Conservation (phyloP, 2,888 invertebrate species). For the Protula sp. region DNA sequence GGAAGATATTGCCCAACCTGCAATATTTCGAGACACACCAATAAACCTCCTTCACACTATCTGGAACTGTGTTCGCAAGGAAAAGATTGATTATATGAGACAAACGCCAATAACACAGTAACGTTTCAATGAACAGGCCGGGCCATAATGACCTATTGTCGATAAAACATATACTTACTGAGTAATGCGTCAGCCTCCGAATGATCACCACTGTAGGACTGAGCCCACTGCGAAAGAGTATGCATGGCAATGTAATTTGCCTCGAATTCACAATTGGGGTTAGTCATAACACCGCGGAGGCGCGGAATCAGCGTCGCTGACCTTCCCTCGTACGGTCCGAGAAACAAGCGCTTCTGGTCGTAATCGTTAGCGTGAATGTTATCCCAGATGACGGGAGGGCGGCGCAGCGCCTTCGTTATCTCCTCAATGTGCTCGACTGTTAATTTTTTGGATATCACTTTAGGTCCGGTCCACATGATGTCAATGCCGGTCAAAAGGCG, state of each 20-base stretch:
- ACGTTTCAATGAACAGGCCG: no score
- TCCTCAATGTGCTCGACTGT: slow-evolving; percentile 85
- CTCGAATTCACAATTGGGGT: slow-evolving; percentile 98
- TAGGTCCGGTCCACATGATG: slow-evolving; percentile 93
- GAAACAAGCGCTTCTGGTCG: slow-evolving; percentile 90
- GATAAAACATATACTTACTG: no score
- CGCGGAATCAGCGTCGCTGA: slow-evolving; percentile 66
- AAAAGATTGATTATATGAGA: no score
- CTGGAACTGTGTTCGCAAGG: no score
- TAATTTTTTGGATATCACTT: slow-evolving; percentile 84
- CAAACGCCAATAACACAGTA: no score
- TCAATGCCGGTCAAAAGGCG: slow-evolving; percentile 79
- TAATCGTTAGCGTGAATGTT: slow-evolving; percentile 99
- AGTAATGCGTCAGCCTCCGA: no score
- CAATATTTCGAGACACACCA: no score
- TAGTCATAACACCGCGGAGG: slow-evolving; percentile 86
- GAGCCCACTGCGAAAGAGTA: slow-evolving; percentile 84
- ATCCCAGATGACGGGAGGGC: slow-evolving; percentile 98
- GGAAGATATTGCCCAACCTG: no score
- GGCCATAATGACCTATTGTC: no score
- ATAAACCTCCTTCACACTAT: no score
- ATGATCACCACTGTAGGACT: no score
- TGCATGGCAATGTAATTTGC: slow-evolving; percentile 93
- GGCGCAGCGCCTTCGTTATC: slow-evolving; percentile 70
- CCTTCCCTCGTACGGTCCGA: slow-evolving; percentile 69